Base-by-base conservation (phyloP, 2,888 invertebrate genomes). In the Pyrrhia umbra region DNA sequence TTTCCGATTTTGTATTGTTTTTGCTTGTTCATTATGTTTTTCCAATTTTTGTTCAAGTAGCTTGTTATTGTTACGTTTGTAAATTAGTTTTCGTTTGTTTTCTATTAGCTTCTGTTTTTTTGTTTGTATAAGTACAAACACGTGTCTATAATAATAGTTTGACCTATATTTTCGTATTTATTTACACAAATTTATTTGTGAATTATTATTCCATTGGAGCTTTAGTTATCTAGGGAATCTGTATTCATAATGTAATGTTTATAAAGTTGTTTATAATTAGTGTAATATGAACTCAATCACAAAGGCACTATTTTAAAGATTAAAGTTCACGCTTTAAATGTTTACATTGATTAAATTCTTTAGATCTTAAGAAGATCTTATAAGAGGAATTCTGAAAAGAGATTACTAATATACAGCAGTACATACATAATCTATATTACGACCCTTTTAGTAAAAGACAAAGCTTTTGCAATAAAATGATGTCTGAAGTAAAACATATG, bases 1-100 rank as follows among this genome's bases (percentile, higher is more conserved):
- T 46, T 46, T 40, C 46, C 16, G 20, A 25, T 21, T 47, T 15
- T 13, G 9, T 34, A 15, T 64, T 64, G 30, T 47, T 54, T 62
- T 46, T 34, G 9, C n/a, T 15, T n/a, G 8, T 34, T 42, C 39
- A 42, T 47, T 47, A 47, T 47, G 25, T 51, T 6, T 55, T 52
- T 34, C 15, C 10, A n/a, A 42, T 34, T 47, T 47, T n/a, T 18
- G 3, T 21, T n/a, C 6, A n/a, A 47, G 18, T 27, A 21, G 18
- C 25, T 54, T 30, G 23, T 45, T 30, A 46, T 54, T 30, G 23
- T 45, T 30, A 46, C 23, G n/a, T 40, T 34, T 25, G 15, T n/a
- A 34, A 25, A 49, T 20, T 20, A n/a, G 18, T 40, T 47, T 46
- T 46, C 4, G 2, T 6, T 27, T 43, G 9, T 34, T 43, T 8